These are phyloP conservation scores for Junco hyemalis DNA, from an alignment of 2,113 vertebrate genomes.

Conservation along the genomic window DNA sequence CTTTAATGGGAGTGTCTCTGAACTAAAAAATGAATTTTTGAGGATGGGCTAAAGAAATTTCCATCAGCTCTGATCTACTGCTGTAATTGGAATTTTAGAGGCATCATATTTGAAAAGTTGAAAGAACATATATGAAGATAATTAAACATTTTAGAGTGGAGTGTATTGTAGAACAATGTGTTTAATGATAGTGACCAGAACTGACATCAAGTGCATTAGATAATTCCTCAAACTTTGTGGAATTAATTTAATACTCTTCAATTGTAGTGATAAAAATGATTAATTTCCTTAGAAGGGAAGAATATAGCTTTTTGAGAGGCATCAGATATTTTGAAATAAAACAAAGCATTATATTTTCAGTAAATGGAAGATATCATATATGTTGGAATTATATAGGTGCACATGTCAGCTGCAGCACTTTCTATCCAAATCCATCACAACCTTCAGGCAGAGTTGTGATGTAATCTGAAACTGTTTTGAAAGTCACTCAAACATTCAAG, in stretches of 20 bases:
- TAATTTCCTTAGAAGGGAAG: not conserved
- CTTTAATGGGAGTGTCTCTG: not conserved
- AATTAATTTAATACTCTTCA: slow-evolving; percentile 39
- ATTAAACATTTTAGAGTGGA: slow-evolving; percentile 20
- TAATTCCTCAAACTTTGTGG: slow-evolving; percentile 28
- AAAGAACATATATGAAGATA: not conserved
- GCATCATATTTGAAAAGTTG: not conserved
- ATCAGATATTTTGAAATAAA: slow-evolving; percentile 26
- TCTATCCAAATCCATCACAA: not conserved
- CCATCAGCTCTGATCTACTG: not conserved
- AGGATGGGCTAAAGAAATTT: not conserved
- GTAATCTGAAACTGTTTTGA: not conserved
- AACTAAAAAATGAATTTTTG: not conserved
- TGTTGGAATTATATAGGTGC: not conserved
- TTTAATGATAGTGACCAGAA: slow-evolving; percentile 21
- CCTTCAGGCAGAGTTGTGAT: not conserved
- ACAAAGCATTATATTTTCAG: not conserved
- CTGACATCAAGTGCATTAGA: not conserved
- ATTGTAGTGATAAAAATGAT: not conserved
- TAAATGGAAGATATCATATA: not conserved
- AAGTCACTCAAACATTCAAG: not conserved
- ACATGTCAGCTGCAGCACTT: not conserved
- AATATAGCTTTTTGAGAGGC: not conserved
- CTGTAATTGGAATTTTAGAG: not conserved
- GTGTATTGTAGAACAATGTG: not conserved